These are phyloP conservation scores for Lucilia sericata DNA, from an alignment of 1,140 invertebrate species.

Conservation along the genomic window DNA sequence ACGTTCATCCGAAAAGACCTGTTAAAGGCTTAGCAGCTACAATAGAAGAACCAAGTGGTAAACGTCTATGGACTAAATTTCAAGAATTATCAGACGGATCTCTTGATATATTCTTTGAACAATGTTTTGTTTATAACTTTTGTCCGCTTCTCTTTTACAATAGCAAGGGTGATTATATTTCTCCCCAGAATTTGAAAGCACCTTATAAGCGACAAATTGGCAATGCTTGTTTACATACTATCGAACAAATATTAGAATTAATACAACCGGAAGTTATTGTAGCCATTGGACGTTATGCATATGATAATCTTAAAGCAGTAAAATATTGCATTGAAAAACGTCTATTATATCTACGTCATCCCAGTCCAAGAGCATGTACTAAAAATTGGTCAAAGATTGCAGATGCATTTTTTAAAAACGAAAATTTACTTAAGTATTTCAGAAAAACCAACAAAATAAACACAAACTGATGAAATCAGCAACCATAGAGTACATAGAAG, in stretches of 20 bases:
- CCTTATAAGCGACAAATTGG: slow-evolving; percentile 71
- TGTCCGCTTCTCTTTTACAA: slow-evolving; percentile 89
- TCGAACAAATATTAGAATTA: slow-evolving; percentile 76
- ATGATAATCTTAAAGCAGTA: slow-evolving; percentile 74
- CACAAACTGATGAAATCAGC: too few species aligned
- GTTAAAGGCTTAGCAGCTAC: slow-evolving; percentile 82
- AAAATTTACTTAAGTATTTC: slow-evolving; percentile 76
- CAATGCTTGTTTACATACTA: slow-evolving; percentile 74
- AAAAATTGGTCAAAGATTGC: slow-evolving; percentile 85
- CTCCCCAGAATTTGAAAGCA: slow-evolving; percentile 86
- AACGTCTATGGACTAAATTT: slow-evolving; percentile 86
- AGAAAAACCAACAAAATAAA: background rate
- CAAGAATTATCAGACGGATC: slow-evolving; percentile 76
- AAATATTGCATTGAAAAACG: slow-evolving; percentile 67
- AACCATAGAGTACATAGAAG: too few species aligned
- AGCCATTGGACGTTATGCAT: slow-evolving; percentile 85
- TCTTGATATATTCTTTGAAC: slow-evolving; percentile 81
- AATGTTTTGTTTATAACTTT: slow-evolving; percentile 89
- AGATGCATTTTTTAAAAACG: slow-evolving; percentile 73
- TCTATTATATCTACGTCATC: slow-evolving; percentile 82
- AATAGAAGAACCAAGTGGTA: slow-evolving; percentile 85
- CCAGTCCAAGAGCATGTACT: slow-evolving; percentile 85
- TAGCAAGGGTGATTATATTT: slow-evolving; percentile 82
- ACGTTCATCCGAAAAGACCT: slow-evolving; percentile 78
- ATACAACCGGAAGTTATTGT: slow-evolving; percentile 80